These are phyloP conservation scores for Eudasyphora cyanicolor DNA, from an alignment of 2,888 invertebrate species.

Conservation along the genomic window DNA sequence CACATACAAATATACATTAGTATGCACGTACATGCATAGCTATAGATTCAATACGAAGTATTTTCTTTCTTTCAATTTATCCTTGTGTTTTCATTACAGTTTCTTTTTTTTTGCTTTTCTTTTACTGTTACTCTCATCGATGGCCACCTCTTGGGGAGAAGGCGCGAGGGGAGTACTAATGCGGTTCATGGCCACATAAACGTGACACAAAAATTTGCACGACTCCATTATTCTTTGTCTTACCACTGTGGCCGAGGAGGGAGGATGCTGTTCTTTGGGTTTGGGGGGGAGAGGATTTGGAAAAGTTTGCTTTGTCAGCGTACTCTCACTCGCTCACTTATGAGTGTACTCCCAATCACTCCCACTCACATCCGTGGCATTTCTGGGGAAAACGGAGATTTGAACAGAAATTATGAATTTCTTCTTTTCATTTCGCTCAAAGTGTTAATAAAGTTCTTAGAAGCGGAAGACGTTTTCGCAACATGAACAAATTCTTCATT, in stretches of 20 bases:
- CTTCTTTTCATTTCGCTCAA: neutral
- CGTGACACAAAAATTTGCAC: constrained; percentile 56
- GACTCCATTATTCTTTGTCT: constrained; percentile 38
- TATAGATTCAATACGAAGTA: constrained; percentile 13
- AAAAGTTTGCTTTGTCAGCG: neutral
- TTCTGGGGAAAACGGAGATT: neutral
- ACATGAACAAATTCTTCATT: too few species aligned
- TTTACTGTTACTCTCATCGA: neutral
- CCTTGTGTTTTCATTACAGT: too few species aligned
- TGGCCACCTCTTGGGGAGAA: neutral
- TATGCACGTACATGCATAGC: neutral
- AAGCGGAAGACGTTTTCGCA: neutral
- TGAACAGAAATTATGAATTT: constrained; percentile 16
- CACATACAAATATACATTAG: neutral
- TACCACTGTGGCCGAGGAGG: too few species aligned
- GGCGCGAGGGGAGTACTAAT: neutral
- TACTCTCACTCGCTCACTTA: neutral
- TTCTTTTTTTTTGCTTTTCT: neutral
- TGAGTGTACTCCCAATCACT: too few species aligned
- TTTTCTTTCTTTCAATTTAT: constrained; percentile 4
- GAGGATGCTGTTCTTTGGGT: neutral
- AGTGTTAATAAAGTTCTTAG: neutral
- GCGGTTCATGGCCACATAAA: constrained; percentile 36
- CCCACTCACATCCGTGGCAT: neutral
- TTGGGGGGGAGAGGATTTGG: neutral